These are phyloP conservation scores for Bhutanitis thaidina DNA, from an alignment of 2,888 invertebrate genomes.

Conservation along the genomic window DNA sequence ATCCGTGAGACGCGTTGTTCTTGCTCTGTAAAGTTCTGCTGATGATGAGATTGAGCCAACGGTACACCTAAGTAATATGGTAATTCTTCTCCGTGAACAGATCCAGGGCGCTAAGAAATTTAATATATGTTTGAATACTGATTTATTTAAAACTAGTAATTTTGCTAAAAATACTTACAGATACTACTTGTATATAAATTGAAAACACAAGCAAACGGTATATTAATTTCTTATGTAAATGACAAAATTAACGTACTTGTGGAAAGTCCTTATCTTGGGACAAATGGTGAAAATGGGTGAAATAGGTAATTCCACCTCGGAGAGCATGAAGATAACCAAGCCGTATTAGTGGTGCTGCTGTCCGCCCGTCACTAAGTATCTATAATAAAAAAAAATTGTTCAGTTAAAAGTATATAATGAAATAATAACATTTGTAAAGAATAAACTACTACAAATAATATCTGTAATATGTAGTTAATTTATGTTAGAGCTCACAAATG, in stretches of 20 bases:
- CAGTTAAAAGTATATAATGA: too few species aligned
- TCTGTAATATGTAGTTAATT: too few species aligned
- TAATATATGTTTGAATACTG: conserved; percentile 14
- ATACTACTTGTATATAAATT: too few species aligned
- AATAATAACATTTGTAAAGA: too few species aligned
- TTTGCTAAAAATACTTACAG: too few species aligned
- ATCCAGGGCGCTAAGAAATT: conserved; percentile 83
- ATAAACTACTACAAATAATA: too few species aligned
- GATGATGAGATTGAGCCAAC: conserved; percentile 80
- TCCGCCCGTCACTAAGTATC: conserved; percentile 94
- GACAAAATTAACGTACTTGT: conserved; percentile 70
- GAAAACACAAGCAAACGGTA: too few species aligned
- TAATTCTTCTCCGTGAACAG: conserved; percentile 92
- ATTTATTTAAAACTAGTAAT: background rate
- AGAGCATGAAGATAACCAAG: conserved; percentile 90
- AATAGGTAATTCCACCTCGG: conserved; percentile 89
- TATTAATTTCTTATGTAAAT: too few species aligned
- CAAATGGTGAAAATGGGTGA: conserved; percentile 93
- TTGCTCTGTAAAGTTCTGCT: conserved; percentile 88
- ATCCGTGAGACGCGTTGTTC: conserved; percentile 89
- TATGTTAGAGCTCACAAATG: too few species aligned
- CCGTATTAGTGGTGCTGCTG: conserved; percentile 90
- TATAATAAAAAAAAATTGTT: conserved; percentile 34
- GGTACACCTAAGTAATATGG: conserved; percentile 92
- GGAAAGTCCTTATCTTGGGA: conserved; percentile 89